Conservation (phyloP, 2,888 invertebrate species). For the Euplagia quadripunctaria region DNA sequence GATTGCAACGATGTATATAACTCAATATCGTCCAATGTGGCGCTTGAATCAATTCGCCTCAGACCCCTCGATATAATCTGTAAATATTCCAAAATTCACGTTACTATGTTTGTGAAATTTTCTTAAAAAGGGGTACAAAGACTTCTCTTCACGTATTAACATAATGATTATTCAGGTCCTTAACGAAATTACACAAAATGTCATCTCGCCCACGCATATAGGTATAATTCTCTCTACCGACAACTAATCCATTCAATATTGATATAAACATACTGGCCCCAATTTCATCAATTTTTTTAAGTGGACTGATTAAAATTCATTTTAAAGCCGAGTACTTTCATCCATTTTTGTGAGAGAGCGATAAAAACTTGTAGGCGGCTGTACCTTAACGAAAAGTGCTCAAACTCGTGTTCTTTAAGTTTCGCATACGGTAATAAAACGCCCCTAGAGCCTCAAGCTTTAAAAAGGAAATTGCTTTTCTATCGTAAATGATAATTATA, state of each 20-base stretch:
- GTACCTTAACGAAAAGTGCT: conserved; percentile 27
- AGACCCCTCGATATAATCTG: no score
- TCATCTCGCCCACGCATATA: neutral
- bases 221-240: neutral
- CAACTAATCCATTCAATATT: neutral
- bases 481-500: conserved; percentile 68
- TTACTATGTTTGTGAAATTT: no score
- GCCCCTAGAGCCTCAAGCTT: conserved; percentile 46
- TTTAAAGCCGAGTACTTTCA: neutral
- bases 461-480: conserved; percentile 68
- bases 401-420: conserved; percentile 45
- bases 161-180: no score
- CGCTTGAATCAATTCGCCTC: no score
- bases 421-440: conserved; percentile 44
- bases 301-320: neutral
- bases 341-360: neutral
- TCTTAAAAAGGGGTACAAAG: no score
- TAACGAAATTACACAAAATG: neutral
- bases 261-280: neutral
- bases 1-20: no score
- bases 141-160: no score
- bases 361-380: conserved; percentile 3
- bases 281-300: neutral
- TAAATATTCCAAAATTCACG: no score
- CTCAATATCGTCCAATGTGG: no score